phyloP scores from a whole-genome alignment of 2,888 invertebrate genomes.

The Cryptus armator region DNA sequence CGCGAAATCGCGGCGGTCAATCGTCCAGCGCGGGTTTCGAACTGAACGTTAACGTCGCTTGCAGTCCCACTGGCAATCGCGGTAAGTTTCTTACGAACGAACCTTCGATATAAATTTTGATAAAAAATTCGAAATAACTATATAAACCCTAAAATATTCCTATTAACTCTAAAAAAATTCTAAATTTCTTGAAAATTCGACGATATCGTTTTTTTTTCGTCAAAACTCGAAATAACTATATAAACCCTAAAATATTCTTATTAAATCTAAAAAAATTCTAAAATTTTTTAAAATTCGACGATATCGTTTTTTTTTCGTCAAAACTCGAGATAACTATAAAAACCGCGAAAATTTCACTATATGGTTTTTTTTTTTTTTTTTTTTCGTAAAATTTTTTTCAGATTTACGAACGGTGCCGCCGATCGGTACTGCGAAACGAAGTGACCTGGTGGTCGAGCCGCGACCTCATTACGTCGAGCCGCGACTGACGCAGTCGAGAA shows the following conservation, averaged over 20 bases:
- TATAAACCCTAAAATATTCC: background rate
- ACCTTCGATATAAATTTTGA: too few relatives aligned
- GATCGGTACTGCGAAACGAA: conserved; percentile 77
- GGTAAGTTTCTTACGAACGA: conserved; percentile 70
- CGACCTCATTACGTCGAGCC: conserved; percentile 78
- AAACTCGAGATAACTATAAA: background rate
- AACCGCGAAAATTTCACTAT: background rate
- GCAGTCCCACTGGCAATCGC: conserved; percentile 78
- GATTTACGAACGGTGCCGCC: conserved; percentile 79
- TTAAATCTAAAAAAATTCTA: too few relatives aligned
- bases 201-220: background rate
- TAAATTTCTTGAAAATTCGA: background rate
- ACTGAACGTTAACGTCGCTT: conserved; percentile 81
- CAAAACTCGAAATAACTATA: too few relatives aligned
- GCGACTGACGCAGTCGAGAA: conserved; percentile 55
- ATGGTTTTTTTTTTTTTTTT: background rate
- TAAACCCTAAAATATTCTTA: too few relatives aligned
- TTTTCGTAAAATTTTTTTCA: conserved; percentile 34
- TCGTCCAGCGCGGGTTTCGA: conserved; percentile 78
- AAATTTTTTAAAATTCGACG: too few relatives aligned
- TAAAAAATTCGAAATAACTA: background rate
- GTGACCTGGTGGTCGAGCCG: conserved; percentile 78
- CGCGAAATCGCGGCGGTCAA: conserved; percentile 76
- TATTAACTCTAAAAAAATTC: background rate
- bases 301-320: too few relatives aligned